These are phyloP conservation scores for Flexamia atlantica DNA, from an alignment of 2,888 invertebrate genomes.

Conservation along the genomic window DNA sequence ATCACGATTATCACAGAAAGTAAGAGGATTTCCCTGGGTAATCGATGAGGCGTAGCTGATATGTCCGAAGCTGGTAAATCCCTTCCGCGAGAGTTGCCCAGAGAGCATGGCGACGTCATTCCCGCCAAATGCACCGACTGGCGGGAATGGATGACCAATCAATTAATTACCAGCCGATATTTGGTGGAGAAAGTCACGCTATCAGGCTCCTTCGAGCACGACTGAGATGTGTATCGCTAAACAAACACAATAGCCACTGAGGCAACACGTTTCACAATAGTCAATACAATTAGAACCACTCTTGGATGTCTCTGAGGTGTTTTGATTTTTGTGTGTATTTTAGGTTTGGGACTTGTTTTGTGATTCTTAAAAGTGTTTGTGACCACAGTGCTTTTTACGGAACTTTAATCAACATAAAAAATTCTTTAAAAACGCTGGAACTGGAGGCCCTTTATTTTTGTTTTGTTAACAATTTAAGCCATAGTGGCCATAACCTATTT, in stretches of 20 bases:
- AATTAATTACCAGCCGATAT: slow-evolving; percentile 25
- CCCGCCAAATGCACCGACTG: too few species aligned
- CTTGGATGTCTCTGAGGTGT: neutral
- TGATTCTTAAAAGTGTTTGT: too few species aligned
- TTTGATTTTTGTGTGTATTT: neutral
- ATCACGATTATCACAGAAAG: too few species aligned
- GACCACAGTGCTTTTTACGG: too few species aligned
- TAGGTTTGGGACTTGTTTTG: too few species aligned
- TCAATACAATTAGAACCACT: neutral
- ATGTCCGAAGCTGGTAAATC: neutral
- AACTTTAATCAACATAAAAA: too few species aligned
- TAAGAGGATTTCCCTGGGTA: neutral
- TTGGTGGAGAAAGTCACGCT: slow-evolving; percentile 15
- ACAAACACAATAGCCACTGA: slow-evolving; percentile 11
- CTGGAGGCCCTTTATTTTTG: too few species aligned
- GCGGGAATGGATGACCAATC: neutral
- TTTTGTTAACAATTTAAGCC: too few species aligned
- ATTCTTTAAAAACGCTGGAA: too few species aligned
- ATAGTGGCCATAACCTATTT: too few species aligned
- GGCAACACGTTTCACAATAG: neutral
- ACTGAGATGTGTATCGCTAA: slow-evolving; percentile 25
- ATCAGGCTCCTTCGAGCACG: slow-evolving; percentile 13
- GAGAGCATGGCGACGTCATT: too few species aligned
- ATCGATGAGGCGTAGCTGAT: neutral
- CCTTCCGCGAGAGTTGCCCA: too few species aligned